phyloP scores from a whole-genome alignment of 2,797 vertebrate genomes.

The Pyrocephalus nanus region DNA sequence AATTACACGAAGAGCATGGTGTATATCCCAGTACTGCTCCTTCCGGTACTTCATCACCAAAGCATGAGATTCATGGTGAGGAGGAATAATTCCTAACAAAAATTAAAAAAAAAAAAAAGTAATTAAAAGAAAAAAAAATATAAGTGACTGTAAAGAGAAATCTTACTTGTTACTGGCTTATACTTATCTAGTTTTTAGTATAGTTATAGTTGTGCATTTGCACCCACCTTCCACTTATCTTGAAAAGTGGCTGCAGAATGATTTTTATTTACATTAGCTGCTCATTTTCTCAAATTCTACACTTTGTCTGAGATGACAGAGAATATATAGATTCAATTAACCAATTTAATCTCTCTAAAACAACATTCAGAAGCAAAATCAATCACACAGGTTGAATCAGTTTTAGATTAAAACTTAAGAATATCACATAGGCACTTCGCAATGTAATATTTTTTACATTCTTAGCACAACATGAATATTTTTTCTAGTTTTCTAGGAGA shows the following conservation, averaged over 20 bases:
- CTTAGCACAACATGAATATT: neutral
- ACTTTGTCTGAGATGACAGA: neutral
- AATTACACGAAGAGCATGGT: slow-evolving; percentile 87
- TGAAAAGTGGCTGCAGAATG: neutral
- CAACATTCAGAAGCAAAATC: neutral
- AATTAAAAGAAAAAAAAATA: neutral
- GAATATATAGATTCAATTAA: neutral
- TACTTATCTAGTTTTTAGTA: neutral
- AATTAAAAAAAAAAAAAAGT: neutral
- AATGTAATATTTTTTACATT: neutral
- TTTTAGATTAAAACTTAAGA: neutral
- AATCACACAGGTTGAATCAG: neutral
- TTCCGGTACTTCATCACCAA: slow-evolving; percentile 86
- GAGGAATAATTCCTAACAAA: slow-evolving; percentile 88
- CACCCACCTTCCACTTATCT: neutral
- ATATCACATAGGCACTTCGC: neutral
- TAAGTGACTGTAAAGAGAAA: neutral
- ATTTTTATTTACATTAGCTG: neutral
- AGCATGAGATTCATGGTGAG: slow-evolving; percentile 89
- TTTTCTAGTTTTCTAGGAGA: neutral
- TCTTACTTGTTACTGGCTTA: neutral
- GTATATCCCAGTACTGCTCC: slow-evolving; percentile 88
- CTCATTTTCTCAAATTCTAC: neutral
- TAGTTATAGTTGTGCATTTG: neutral
- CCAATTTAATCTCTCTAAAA: neutral